Evolutionary conservation across 2,113 vertebrate species (phyloP).

Genomic region (Mugil cephalus): DNA sequence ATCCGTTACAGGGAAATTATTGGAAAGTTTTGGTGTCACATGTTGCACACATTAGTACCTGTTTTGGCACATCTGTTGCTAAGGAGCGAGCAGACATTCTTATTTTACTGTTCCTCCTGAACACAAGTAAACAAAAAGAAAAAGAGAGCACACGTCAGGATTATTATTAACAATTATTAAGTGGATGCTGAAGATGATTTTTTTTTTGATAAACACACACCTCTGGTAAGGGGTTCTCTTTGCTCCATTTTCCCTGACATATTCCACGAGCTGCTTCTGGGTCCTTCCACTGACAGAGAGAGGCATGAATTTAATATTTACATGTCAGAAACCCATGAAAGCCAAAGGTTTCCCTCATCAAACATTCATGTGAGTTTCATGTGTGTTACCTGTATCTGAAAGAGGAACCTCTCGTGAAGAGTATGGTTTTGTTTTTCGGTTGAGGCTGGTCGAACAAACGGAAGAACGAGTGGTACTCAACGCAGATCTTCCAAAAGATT

Average conservation of each 20-base stretch:
- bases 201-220: conserved; percentile 70
- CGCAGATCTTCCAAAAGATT: conserved; percentile 98
- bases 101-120: conserved; percentile 92
- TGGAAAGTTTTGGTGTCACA: neutral
- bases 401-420: conserved; percentile 95
- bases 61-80: conserved; percentile 87
- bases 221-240: conserved; percentile 93
- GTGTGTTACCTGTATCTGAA: conserved; percentile 99
- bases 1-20: neutral
- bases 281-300: conserved; percentile 90
- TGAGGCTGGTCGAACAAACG: conserved; percentile 93
- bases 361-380: conserved; percentile 5
- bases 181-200: neutral
- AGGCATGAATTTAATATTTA: conserved; percentile 22
- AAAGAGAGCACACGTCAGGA: conserved; percentile 31
- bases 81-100: conserved; percentile 84
- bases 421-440: conserved; percentile 90
- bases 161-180: neutral
- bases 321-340: neutral
- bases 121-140: conserved; percentile 74
- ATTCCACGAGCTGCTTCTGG: conserved; percentile 96
- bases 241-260: conserved; percentile 89
- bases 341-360: no score
- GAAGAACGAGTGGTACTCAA: conserved; percentile 97
- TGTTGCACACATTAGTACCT: conserved; percentile 81